These are phyloP conservation scores for Plestiodon gilberti DNA, from an alignment of 2,113 vertebrate genomes.

Conservation along the genomic window DNA sequence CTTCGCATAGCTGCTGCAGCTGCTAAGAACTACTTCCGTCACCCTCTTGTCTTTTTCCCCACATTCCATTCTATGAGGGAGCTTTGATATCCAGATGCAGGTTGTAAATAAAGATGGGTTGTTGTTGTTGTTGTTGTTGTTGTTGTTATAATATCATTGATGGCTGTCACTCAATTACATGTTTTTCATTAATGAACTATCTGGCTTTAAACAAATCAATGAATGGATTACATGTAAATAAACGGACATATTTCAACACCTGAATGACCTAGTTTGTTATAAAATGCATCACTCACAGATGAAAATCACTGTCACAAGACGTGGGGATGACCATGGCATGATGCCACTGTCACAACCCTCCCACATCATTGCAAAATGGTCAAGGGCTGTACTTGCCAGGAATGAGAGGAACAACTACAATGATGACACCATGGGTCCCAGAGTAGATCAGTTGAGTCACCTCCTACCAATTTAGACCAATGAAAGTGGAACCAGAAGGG, in stretches of 20 bases:
- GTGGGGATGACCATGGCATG: too few species aligned
- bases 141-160: neutral
- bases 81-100: conserved; percentile 52
- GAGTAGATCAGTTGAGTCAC: too few species aligned
- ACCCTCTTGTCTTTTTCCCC: conserved; percentile 12
- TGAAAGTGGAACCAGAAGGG: too few species aligned
- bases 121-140: neutral
- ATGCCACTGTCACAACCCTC: too few species aligned
- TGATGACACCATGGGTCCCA: too few species aligned
- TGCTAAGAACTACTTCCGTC: neutral
- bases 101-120: conserved; percentile 59
- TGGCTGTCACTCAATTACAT: neutral
- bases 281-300: neutral
- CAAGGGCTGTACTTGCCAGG: too few species aligned
- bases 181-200: neutral
- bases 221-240: neutral
- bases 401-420: too few species aligned
- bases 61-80: conserved; percentile 42
- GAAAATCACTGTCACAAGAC: neutral
- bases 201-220: neutral
- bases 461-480: too few species aligned
- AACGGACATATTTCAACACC: neutral
- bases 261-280: neutral
- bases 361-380: too few species aligned
- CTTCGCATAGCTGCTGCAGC: neutral